Evolutionary conservation across 2,888 invertebrate species (phyloP), one percentile per base, ranked within the genome.

Genomic region (Tanytarsus gracilentus): DNA sequence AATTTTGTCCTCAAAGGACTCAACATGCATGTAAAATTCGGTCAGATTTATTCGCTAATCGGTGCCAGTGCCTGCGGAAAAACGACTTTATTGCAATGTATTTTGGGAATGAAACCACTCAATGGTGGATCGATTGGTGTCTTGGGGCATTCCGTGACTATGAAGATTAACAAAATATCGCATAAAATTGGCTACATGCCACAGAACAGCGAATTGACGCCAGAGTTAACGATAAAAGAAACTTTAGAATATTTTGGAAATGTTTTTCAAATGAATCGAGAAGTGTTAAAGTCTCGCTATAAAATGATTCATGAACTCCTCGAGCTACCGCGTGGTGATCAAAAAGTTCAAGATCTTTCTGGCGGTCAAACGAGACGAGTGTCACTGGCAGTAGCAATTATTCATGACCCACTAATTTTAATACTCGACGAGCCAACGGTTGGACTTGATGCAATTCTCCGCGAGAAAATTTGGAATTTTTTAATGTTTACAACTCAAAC

Each of bases 201-300:
- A 21, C 44, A 44, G 11, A 18, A 11, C 23, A 44, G 11, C 11
- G 44, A 18, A 44, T 18, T 44, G 5, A 18, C 21, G 1, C 21
- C 44, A 44, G 18, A 44, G 23, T 23, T 44, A 11, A 44, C 44
- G 11, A 44, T 44, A 3, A 11, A 23, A 9, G 44, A 44, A 11
- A 44, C 44, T 21, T 44, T 44, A 23, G 11, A 44, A 8, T 44
- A 44, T 44, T 44, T 44, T 21, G 44, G 44, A 23, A 44, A 44
- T 23, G 23, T 44, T 9, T 44, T 44, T 5, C 44, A 18, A 8
- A 44, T 44, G 44, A 44, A 21, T 4, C 9, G n/a, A 11, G 11
- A 44, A 21, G 9, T 18, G 1, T 18, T 44, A 4, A 18, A 44
- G 18, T 11, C 18, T 11, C 16, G 44, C 7, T 44, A 8, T 3